Base-by-base conservation (phyloP, 37 sponge, comb jelly and placozoan genomes). In the Sycon ciliatum region DNA sequence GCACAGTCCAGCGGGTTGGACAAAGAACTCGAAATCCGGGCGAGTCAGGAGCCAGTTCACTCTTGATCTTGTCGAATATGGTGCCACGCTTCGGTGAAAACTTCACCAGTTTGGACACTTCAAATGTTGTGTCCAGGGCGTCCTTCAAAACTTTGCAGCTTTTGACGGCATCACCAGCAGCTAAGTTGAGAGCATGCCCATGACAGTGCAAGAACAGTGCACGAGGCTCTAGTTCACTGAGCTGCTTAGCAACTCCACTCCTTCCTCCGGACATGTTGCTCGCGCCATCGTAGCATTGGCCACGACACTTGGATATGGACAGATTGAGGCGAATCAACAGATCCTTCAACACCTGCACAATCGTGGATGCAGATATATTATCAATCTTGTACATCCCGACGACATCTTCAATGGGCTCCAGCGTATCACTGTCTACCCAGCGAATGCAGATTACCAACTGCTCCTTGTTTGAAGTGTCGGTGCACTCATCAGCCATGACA, bases 211-310 rank as follows among this genome's bases (percentile, higher is more conserved):
- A 75, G 2, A 16, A 63, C 2, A 80, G 26, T 9, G 81, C 81
- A 22, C 42, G 60, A 2, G 74, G 73, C 66, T 80, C 75, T 20
- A 26, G 52, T 1, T 16, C 24, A 1, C 55, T 67, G 23, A 80
- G 63, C 69, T 52, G 27, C 6, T 3, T 34, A 24, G 74, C 81
- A 3, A 76, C 77, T 9, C 77, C 77, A 39, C 20, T 37, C 32
- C 58, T 69, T 16, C 22, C 22, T n/a, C 72, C 83, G 32, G 39
- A 68, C 71, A 82, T 72, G 16, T 39, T 71, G 37, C 55, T n/a
- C 11, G 83, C 87, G 0, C 80, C 82, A 65, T 86, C 82, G 75
- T 86, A 86, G 46, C 82, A 78, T 49, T 86, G 82, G 5, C 87
- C 74, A 58, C 81, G 58, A 1, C 80, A 56, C 32, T 34, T 53